phyloP scores from a whole-genome alignment of 1,140 invertebrate species.

The Drosophila mayri region DNA sequence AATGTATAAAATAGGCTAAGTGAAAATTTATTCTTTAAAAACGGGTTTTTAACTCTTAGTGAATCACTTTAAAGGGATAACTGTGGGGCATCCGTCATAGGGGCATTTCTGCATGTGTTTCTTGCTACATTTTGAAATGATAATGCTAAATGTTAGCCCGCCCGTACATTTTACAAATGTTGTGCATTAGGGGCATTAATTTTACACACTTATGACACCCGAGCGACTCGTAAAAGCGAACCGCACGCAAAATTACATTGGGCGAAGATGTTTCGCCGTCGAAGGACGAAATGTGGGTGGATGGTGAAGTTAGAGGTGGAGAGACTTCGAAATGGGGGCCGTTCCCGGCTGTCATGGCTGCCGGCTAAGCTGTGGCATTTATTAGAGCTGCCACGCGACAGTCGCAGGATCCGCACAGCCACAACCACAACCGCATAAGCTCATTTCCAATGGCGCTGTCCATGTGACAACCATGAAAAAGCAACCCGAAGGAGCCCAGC shows the following conservation, averaged over 20 bases:
- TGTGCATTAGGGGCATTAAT: conserved; percentile 78
- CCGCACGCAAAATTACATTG: conserved; percentile 77
- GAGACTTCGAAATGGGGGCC: background rate
- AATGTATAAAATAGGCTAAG: background rate
- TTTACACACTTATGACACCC: conserved; percentile 81
- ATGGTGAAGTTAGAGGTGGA: background rate
- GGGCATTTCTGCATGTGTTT: background rate
- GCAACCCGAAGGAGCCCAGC: conserved; percentile 11
- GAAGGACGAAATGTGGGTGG: conserved; percentile 1
- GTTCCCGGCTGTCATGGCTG: conserved; percentile 39
- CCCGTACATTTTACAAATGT: conserved; percentile 69
- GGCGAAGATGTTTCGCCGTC: conserved; percentile 42
- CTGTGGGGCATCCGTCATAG: background rate
- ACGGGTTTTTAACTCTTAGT: background rate
- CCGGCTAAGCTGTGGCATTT: conserved; percentile 77
- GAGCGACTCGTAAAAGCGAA: conserved; percentile 71
- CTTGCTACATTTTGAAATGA: conserved; percentile 33
- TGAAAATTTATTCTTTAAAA: background rate
- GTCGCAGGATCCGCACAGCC: conserved; percentile 41
- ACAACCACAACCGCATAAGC: conserved; percentile 71
- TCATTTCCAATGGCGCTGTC: conserved; percentile 74
- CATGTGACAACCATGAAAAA: conserved; percentile 67
- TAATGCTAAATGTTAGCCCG: conserved; percentile 47
- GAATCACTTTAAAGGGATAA: background rate
- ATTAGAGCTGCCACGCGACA: conserved; percentile 76